Percentiles rank a stretch among this genome's conserved stretches.
These are phyloP conservation scores for Trissolcus brochymenae DNA, from an alignment of 2,888 invertebrate genomes.

Conservation along the genomic window DNA sequence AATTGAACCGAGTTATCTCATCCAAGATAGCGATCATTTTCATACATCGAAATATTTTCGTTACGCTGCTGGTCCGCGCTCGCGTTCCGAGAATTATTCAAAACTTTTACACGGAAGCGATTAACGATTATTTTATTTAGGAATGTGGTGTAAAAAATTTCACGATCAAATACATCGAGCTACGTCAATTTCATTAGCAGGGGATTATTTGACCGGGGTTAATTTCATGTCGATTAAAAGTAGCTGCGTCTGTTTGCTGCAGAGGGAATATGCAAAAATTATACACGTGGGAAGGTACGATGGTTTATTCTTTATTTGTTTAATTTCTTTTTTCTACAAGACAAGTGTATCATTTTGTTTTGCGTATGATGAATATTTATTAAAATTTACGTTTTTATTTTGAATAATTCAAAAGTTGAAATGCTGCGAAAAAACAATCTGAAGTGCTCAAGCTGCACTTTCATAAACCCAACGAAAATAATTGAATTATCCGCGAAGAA, in stretches of 20 bases:
- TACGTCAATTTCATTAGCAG: background rate
- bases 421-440: background rate
- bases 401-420: background rate
- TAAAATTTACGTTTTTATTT: background rate
- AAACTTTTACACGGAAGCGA: background rate
- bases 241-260: constrained; percentile 7
- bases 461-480: no score
- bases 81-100: background rate
- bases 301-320: no score
- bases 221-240: background rate
- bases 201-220: background rate
- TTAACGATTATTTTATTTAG: background rate
- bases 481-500: no score
- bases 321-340: constrained; percentile 2
- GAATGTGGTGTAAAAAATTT: background rate
- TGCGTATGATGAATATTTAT: constrained; percentile 15
- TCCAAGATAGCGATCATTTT: constrained; percentile 1
- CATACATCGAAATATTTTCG: background rate
- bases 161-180: background rate
- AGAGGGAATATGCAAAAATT: constrained; percentile 2
- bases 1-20: constrained; percentile 6
- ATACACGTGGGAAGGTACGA: constrained; percentile 1
- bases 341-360: constrained; percentile 17
- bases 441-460: background rate
- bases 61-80: background rate